Evolutionary conservation across 2,888 invertebrate genomes (phyloP), one percentile per base, ranked within the genome.

Genomic region (Drosophila affinis): DNA sequence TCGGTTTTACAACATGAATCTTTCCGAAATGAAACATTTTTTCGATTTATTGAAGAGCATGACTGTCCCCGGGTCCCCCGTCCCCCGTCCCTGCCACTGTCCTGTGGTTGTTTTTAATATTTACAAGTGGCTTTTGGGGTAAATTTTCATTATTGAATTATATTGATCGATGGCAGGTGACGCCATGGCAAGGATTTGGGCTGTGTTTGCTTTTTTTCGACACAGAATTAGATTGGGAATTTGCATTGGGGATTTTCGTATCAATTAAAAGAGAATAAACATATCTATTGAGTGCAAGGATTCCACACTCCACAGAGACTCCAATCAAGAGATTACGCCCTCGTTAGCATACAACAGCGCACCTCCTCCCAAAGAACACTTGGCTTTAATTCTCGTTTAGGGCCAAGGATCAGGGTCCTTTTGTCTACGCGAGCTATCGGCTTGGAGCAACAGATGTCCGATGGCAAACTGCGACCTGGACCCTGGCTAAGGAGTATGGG

Each of bases 191-290:
- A 9, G 32, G 34, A 34, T 34, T 34, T 34, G 1, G 3, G 32
- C 10, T 10, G 10, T 3, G 10, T 34, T 12, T 32, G 10, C 32
- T 10, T 83, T 79, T 83, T 83, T 80, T 69, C 61, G 74, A 88
- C 85, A 88, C 78, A 82, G 47, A 90, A 89, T 90, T 89, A 87
- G 88, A 80, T 89, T 79, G 63, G 89, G 89, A 79, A 89, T 85
- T 89, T 87, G 78, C 85, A 81, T 89, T 79, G 63, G 89, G 89
- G 79, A 89, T 85, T 89, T 88, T 77, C 85, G 78, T 3, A 21
- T 21, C 49, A 54, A 59, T 46, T 48, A 62, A 76, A 63, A 69
- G 71, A 54, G 53, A 58, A 73, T 68, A 71, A 58, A 78, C 82
- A 85, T 87, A 87, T 81, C 69, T 77, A 79, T 81, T 82, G 81